Evolutionary conservation across 1,140 invertebrate species (phyloP), one percentile per base, ranked within the genome.

Genomic region (Triops longicaudatus): DNA sequence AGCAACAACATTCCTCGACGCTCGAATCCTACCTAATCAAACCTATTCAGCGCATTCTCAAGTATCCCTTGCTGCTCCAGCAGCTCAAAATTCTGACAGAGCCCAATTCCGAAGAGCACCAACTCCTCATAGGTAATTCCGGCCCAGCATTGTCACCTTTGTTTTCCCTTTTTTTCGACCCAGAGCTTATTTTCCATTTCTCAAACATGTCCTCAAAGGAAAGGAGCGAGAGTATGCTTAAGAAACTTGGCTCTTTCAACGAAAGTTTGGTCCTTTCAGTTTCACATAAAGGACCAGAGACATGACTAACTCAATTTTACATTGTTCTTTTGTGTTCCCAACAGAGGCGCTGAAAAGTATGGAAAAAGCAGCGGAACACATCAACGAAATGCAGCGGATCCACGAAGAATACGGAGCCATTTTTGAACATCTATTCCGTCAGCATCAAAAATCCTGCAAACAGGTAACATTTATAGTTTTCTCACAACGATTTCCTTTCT

Each of bases 381-480:
- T 99, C 81, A 99, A 99, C 85, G 97, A 99, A 87, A 98, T 98
- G 97, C 97, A 98, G 88, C 90, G 97, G 87, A 98, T 99, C 82
- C 97, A 98, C 84, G 97, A 99, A 87, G 97, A 99, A 86, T 99
- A 98, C 85, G 97, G 97, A 78, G 93, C 94, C 79, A 97, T 98
- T 84, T 98, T 99, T 86, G 95, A 97, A 87, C 94, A 96, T 84
- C 87, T 97, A 80, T 96, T 95, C 86, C 88, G 94, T 81, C 95
- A 97, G 87, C 94, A 97, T 86, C 93, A 96, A 84, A 96, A 96
- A 85, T 93, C 93, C 76, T 95, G 92, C 86, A 96, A 96, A 85
- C 93, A 95, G 86, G 88, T 89, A 80, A 81, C 76, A 26, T 41
- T 10, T 5, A 72, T 72, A 22, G n/a, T n/a, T 22, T 72, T 9